Evolutionary conservation across 2,797 vertebrate species (phyloP), one percentile per base, ranked within the genome.

Genomic region (Parambassis ranga): DNA sequence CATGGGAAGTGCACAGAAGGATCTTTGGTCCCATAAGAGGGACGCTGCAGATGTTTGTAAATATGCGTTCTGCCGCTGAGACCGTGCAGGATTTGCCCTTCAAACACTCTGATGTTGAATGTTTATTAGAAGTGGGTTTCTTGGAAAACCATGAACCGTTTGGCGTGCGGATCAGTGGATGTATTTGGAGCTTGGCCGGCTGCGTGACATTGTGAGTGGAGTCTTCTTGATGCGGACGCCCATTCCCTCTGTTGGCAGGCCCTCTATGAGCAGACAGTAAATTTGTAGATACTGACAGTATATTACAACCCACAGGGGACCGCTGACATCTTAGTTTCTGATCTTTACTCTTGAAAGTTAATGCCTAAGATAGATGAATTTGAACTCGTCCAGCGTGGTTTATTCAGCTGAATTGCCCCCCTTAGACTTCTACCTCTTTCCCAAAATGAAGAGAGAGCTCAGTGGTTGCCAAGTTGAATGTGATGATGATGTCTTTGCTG

Each of bases 1-100:
- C 86, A 81, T 71, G 85, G 78, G 87, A 86, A 83, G 66, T 7
- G 3, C 71, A 23, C 44, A 27, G 75, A 58, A 1, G 47, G 60
- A 63, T 66, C 64, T 80, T 61, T 73, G 75, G 58, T 77, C 75
- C 82, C 64, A 72, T 79, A 65, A n/a, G 71, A 62, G 70, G 65
- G 65, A 68, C 59, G 65, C 65, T 76, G 65, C 87, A 85, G 83
- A 85, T 89, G 85, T 87, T 86, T 81, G 83, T 88, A 73, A 84
- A 86, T 59, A 77, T 18, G 31, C 74, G 36, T 18, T 46, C 10
- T 68, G 82, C 71, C 20, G 26, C 62, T 10, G 38, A 71, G 65
- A 44, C 46, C 75, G 19, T 42, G 10, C 73, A 71, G 42, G 77
- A 66, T 62, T 18, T 58, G 58, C 60, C 78, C 82, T 74, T 81